phyloP scores from a whole-genome alignment of 2,888 invertebrate species.

The Aricia artaxerxes region DNA sequence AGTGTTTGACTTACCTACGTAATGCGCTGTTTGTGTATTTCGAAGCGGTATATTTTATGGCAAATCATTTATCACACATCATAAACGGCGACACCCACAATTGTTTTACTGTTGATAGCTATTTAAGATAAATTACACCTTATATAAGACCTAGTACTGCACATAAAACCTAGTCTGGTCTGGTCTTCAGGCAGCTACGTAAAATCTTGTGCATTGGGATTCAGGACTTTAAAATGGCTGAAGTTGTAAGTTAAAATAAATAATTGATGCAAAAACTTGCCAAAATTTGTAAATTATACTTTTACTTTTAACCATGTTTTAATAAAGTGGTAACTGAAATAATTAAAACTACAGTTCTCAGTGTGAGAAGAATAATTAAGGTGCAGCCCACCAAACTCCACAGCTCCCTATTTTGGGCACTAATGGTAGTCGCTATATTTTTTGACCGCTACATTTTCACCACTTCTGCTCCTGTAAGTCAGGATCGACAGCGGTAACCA shows the following conservation, averaged over 20 bases:
- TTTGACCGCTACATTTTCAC: too few species aligned
- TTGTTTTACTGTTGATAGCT: conserved; percentile 3
- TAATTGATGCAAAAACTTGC: neutral
- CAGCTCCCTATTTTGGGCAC: neutral
- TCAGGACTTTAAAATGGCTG: neutral
- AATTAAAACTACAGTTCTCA: too few species aligned
- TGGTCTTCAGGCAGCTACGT: neutral
- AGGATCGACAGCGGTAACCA: too few species aligned
- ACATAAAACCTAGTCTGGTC: neutral
- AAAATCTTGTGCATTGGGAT: neutral
- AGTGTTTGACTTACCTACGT: too few species aligned
- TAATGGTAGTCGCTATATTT: neutral
- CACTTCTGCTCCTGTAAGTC: too few species aligned
- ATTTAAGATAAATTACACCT: conserved; percentile 14
- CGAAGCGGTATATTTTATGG: neutral
- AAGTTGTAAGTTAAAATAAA: conserved; percentile 6
- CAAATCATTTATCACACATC: conserved; percentile 17
- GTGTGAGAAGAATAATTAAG: neutral
- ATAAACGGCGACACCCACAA: conserved; percentile 6
- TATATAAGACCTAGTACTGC: conserved; percentile 1
- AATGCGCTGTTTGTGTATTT: neutral
- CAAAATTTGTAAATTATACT: neutral
- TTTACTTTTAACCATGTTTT: neutral
- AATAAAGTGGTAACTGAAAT: too few species aligned
- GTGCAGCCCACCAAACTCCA: too few species aligned